These are phyloP conservation scores for Aurelia coerulea DNA, from an alignment of 30 jellyfish, hydroid and myxozoan species.

Conservation along the genomic window DNA sequence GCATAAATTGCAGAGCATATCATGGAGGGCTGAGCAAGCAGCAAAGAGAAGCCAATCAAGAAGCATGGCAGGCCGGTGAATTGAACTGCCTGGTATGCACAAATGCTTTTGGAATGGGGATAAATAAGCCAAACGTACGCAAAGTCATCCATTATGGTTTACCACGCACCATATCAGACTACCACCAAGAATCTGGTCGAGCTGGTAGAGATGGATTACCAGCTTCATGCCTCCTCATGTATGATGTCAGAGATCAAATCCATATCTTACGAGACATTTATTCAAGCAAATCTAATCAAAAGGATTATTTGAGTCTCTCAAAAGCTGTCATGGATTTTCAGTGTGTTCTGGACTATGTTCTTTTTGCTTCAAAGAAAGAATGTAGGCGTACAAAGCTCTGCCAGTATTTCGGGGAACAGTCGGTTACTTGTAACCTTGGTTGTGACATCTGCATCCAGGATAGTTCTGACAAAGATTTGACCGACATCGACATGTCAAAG, in stretches of 20 bases:
- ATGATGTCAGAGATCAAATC: conserved; percentile 1
- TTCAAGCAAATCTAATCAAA: neutral
- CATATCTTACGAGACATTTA: neutral
- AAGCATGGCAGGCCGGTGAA: neutral
- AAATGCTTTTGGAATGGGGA: neutral
- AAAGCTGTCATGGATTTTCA: neutral
- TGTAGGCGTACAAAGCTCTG: neutral
- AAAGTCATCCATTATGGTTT: neutral
- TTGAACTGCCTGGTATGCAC: neutral
- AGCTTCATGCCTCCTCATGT: neutral
- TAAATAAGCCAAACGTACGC: neutral
- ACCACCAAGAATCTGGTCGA: conserved; percentile 3
- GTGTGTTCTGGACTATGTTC: neutral
- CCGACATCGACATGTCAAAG: neutral
- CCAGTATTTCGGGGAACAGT: too few relatives aligned
- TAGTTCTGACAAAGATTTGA: neutral
- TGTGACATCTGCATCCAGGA: neutral
- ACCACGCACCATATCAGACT: neutral
- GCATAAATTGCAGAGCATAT: too few relatives aligned
- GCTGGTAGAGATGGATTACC: conserved; percentile 6
- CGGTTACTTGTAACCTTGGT: neutral
- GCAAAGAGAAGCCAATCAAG: too few relatives aligned
- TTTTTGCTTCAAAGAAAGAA: neutral
- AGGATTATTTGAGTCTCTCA: neutral
- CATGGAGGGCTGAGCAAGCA: too few relatives aligned